A percentile compares a stretch with the other conserved stretches of the same genome.
Conservation (phyloP, 2,113 vertebrate species). For the Muntiacus muntjak region DNA sequence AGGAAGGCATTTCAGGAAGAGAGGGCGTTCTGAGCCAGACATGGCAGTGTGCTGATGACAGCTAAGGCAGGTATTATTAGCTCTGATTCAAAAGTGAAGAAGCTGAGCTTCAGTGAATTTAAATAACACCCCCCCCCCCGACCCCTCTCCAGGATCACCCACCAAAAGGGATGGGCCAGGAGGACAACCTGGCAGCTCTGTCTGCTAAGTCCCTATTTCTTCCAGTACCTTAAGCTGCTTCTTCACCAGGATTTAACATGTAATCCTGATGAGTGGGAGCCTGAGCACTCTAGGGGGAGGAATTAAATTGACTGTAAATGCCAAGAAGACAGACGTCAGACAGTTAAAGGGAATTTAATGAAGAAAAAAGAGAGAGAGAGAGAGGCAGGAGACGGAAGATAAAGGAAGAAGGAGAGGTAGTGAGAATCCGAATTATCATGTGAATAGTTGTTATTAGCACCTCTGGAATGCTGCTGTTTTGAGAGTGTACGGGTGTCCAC, state of each 20-base stretch:
- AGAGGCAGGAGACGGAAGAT: neutral
- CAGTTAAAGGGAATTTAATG: neutral
- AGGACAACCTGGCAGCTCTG: neutral
- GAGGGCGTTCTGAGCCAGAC: neutral
- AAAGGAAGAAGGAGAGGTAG: neutral
- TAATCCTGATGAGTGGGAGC: neutral
- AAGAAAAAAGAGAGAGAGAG: neutral
- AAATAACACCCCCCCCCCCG: neutral
- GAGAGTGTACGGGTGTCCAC: neutral
- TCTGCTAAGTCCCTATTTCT: neutral
- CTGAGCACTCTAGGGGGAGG: neutral
- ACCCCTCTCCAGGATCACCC: neutral
- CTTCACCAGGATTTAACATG: neutral
- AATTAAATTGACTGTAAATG: slow-evolving; percentile 6
- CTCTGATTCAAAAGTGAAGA: neutral
- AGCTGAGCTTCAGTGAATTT: neutral
- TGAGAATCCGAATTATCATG: neutral
- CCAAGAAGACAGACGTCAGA: neutral
- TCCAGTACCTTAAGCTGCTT: neutral
- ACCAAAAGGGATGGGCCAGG: neutral
- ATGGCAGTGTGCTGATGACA: neutral
- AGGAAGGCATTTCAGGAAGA: neutral
- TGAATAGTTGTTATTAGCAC: slow-evolving; percentile 42
- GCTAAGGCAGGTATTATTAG: neutral
- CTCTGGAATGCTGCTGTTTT: slow-evolving; percentile 23